Conservation (phyloP, 2,888 invertebrate species). For the Celastrina argiolus region DNA sequence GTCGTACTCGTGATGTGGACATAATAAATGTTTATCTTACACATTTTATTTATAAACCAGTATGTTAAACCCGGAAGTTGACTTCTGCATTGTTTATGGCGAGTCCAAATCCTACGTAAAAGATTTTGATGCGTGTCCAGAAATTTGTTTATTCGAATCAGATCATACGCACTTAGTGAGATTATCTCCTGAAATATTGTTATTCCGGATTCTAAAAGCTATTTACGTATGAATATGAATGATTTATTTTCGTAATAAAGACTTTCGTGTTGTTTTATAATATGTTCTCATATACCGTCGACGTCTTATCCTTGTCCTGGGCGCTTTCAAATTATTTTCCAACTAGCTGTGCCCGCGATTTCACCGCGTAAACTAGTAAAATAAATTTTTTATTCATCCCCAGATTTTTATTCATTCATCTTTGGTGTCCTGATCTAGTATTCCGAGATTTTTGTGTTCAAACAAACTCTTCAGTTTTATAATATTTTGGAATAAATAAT, state of each 20-base stretch:
- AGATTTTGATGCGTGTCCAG: not conserved
- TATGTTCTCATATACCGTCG: too few species aligned
- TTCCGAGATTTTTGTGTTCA: too few species aligned
- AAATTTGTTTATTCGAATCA: not conserved
- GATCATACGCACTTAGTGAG: not conserved
- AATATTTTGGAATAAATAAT: too few species aligned
- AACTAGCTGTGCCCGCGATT: too few species aligned
- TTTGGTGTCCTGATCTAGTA: too few species aligned
- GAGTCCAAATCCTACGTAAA: not conserved
- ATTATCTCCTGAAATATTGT: not conserved
- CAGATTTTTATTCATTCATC: too few species aligned
- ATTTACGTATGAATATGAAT: not conserved
- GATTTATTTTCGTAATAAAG: not conserved
- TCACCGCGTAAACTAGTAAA: too few species aligned
- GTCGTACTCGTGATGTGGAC: not conserved
- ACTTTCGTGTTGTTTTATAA: too few species aligned
- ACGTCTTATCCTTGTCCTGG: too few species aligned
- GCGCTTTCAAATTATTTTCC: too few species aligned
- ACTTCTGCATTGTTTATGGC: not conserved
- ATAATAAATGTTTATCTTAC: slow-evolving; percentile 16
- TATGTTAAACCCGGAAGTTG: slow-evolving; percentile 9
- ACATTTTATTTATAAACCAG: slow-evolving; percentile 15
- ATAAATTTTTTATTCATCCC: too few species aligned
- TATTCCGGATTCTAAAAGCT: not conserved
- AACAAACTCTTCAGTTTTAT: too few species aligned